phyloP scores from a whole-genome alignment of 2,888 invertebrate species.

The Smittia sp. region DNA sequence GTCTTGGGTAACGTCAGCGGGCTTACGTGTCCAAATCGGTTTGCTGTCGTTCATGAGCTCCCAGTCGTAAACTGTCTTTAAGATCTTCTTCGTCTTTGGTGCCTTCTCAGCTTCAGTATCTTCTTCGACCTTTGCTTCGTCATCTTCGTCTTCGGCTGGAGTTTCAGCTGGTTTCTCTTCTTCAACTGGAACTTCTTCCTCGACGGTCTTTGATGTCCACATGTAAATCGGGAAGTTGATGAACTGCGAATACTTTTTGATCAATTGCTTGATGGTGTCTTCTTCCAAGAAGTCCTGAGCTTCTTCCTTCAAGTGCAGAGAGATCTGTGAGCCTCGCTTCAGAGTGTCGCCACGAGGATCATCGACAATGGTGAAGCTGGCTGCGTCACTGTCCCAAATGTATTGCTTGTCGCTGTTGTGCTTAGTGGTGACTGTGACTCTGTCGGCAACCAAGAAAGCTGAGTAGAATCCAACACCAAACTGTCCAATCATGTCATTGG shows the following conservation, averaged over 20 bases:
- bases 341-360: slow-evolving; percentile 94
- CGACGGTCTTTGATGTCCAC: slow-evolving; percentile 78
- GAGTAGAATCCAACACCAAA: slow-evolving; percentile 99
- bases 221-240: slow-evolving; percentile 98
- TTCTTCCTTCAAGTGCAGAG: slow-evolving; percentile 91
- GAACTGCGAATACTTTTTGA: slow-evolving; percentile 98
- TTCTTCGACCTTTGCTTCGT: slow-evolving; percentile 64
- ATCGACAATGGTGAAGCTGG: slow-evolving; percentile 80
- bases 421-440: slow-evolving; percentile 93
- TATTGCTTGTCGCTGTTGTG: slow-evolving; percentile 91
- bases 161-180: slow-evolving; percentile 53
- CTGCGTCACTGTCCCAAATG: slow-evolving; percentile 97
- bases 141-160: slow-evolving; percentile 57
- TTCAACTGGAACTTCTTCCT: slow-evolving; percentile 68
- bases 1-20: slow-evolving; percentile 74
- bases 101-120: slow-evolving; percentile 69
- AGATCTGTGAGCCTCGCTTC: slow-evolving; percentile 84
- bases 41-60: slow-evolving; percentile 93
- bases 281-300: slow-evolving; percentile 93
- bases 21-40: slow-evolving; percentile 97
- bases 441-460: slow-evolving; percentile 94
- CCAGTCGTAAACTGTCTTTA: slow-evolving; percentile 99
- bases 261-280: slow-evolving; percentile 82
- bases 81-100: slow-evolving; percentile 81
- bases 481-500: slow-evolving; percentile 98